Percentiles rank a stretch among this genome's conserved stretches.
Evolutionary conservation across 2,113 vertebrate genomes (phyloP).

Genomic region (Boulengeromyrus knoepffleri): DNA sequence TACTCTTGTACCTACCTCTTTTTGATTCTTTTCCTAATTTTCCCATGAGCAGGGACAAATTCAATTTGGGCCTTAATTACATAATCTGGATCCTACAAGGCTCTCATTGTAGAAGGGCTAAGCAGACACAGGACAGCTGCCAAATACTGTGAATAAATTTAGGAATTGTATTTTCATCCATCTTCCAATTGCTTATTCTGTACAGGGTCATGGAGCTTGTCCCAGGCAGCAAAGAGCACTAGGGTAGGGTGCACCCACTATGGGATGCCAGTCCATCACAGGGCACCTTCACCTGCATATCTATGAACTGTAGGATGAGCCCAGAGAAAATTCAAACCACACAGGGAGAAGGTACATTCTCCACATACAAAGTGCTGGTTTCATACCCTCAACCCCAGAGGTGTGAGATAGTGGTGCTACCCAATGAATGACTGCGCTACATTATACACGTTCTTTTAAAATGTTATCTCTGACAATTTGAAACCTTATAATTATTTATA

Average conservation of each 20-base stretch:
- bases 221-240: background rate
- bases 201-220: background rate
- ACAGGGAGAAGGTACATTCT: background rate
- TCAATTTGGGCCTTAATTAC: background rate
- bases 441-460: background rate
- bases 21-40: background rate
- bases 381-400: background rate
- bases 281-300: background rate
- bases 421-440: background rate
- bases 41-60: background rate
- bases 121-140: background rate
- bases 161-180: background rate
- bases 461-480: background rate
- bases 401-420: background rate
- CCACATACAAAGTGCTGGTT: background rate
- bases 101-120: background rate
- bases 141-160: background rate
- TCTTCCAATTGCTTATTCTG: background rate
- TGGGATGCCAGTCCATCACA: background rate
- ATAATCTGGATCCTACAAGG: background rate
- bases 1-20: background rate
- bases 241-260: background rate
- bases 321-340: background rate
- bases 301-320: background rate
- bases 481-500: background rate